Base-by-base conservation (phyloP, 2,888 invertebrate species). In the Drosophila limbata region DNA sequence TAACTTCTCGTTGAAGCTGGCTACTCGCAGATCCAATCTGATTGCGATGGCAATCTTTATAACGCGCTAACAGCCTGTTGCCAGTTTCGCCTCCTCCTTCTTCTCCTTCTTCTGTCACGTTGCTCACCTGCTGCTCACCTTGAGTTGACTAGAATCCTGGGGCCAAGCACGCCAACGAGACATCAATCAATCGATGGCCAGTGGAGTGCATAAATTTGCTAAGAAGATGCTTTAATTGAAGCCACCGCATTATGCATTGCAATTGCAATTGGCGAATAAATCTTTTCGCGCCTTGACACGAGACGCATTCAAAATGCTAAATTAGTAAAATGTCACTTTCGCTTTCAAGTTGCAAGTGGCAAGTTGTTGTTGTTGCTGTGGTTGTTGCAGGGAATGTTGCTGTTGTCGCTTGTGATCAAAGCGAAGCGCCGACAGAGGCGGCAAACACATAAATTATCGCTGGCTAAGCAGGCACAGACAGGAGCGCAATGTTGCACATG, bases 241-340 rank as follows among this genome's bases (percentile, higher is more conserved):
- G 66, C 45, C 61, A 52, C 8, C 59, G 61, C 80, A 73, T 76
- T 56, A 73, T 76, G 76, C 77, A 62, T 64, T 75, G 75, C 76
- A 61, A 61, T 64, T 64, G 63, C 63, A 59, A 63, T 71, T 69
- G 60, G 69, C 60, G 65, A 71, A 84, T 84, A 84, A 84, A 87
- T 84, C 87, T 84, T 81, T 77, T 69, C 61, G 63, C 84, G 64
- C 69, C 75, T 35, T 68, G 75, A 78, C 82, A 55, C 60, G 70
- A 69, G 75, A 71, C 81, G 79, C 84, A 78, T 84, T 86, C 81
- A 84, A 84, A 84, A 87, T 88, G 86, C 81, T 86, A 88, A 86
- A 88, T 86, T 88, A 88, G 85, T 88, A 77, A 86, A 84, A 86
- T 86, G 85, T 86, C 85, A 86, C 85, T 86, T 86, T 88, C 88